phyloP scores from a whole-genome alignment of 2,113 vertebrate genomes.

The Naja naja region DNA sequence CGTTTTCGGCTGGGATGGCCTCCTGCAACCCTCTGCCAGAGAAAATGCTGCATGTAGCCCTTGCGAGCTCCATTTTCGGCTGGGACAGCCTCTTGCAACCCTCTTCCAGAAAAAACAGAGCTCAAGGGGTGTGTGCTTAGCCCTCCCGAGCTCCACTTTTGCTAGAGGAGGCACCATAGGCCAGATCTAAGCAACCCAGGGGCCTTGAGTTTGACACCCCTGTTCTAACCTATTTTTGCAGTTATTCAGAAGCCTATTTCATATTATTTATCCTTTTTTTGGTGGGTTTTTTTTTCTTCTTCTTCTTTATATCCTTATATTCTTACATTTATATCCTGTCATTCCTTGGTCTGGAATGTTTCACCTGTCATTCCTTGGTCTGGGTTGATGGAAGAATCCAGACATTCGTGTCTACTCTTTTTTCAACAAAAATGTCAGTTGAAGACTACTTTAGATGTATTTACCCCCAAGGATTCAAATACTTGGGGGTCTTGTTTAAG shows the following conservation, averaged over 20 bases:
- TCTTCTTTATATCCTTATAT: background rate
- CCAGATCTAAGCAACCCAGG: too few relatives aligned
- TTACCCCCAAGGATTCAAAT: slow-evolving; percentile 55
- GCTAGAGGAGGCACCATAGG: too few relatives aligned
- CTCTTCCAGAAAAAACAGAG: too few relatives aligned
- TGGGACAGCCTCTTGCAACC: too few relatives aligned
- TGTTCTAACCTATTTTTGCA: background rate
- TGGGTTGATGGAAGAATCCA: background rate
- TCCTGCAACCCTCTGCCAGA: too few relatives aligned
- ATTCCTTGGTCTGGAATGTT: background rate
- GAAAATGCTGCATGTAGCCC: too few relatives aligned
- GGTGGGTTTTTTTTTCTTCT: too few relatives aligned
- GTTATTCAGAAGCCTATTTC: background rate
- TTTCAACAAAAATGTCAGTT: background rate
- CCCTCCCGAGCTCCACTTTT: too few relatives aligned
- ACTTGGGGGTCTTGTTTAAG: slow-evolving; percentile 44
- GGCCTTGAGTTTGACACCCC: too few relatives aligned
- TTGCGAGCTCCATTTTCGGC: too few relatives aligned
- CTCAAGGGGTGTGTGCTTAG: too few relatives aligned
- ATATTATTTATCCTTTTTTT: background rate
- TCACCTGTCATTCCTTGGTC: background rate
- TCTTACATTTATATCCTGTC: background rate
- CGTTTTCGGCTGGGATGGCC: too few relatives aligned
- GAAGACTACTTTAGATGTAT: slow-evolving; percentile 39
- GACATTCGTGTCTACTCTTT: background rate